Evolutionary conservation across 2,113 vertebrate species (phyloP).

Genomic region (Odontesthes bonariensis): DNA sequence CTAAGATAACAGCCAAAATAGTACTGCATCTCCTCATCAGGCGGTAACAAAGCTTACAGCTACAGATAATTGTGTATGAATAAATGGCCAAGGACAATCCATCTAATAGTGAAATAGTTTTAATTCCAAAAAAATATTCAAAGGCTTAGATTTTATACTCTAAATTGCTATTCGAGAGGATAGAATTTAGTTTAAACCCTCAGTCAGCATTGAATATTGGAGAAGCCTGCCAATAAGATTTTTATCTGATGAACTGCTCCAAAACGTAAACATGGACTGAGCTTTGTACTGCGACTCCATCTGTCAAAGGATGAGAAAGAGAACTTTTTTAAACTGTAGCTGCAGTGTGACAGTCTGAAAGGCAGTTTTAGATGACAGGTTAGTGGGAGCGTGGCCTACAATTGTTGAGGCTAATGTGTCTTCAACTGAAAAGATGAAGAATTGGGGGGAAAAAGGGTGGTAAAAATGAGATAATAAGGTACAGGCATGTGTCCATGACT

Average conservation of each 20-base stretch:
- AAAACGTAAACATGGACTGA: slow-evolving; percentile 9
- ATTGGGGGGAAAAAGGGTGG: background rate
- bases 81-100: background rate
- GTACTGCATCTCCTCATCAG: slow-evolving; percentile 4
- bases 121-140: background rate
- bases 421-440: background rate
- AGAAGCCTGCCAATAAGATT: slow-evolving; percentile 26
- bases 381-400: background rate
- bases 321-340: background rate
- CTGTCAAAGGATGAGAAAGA: slow-evolving; percentile 6
- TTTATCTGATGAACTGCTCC: slow-evolving; percentile 21
- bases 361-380: background rate
- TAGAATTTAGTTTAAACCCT: slow-evolving; percentile 16
- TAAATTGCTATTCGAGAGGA: background rate
- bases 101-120: background rate
- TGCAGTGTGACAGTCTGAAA: slow-evolving; percentile 1
- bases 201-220: slow-evolving; percentile 12
- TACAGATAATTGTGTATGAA: slow-evolving; percentile 15
- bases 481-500: background rate
- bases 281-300: background rate
- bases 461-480: background rate
- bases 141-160: background rate
- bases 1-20: slow-evolving; percentile 21
- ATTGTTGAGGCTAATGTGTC: background rate
- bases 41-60: background rate